Evolutionary conservation across 2,888 invertebrate species (phyloP).

Genomic region (Cantharis rustica): DNA sequence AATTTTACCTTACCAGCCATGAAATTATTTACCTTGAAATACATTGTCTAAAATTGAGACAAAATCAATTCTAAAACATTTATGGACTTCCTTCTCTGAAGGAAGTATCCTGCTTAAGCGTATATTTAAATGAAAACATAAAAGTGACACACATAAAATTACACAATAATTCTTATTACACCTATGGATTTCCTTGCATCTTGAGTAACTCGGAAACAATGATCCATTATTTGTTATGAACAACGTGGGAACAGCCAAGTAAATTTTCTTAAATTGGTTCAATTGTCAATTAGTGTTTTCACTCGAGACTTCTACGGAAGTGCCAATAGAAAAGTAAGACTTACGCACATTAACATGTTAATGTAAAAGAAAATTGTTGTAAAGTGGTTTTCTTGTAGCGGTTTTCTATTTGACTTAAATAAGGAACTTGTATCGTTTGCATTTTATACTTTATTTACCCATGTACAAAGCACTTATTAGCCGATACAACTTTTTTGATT

Average conservation of each 20-base stretch:
- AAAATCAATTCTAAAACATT: background rate
- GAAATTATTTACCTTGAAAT: background rate
- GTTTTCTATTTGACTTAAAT: background rate
- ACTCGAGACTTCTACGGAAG: conserved; percentile 12
- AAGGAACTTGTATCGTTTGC: background rate
- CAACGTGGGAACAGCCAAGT: background rate
- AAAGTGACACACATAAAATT: background rate
- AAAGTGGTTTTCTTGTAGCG: background rate
- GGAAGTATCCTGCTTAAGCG: background rate
- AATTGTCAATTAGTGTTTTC: conserved; percentile 6
- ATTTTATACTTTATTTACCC: background rate
- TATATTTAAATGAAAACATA: background rate
- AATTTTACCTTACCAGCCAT: background rate
- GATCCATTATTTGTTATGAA: background rate
- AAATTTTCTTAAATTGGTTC: background rate
- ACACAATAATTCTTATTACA: background rate
- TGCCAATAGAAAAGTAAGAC: conserved; percentile 1
- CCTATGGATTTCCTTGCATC: background rate
- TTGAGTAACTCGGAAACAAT: background rate
- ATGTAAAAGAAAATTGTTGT: conserved; percentile 7
- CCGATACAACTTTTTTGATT: background rate
- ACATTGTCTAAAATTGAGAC: background rate
- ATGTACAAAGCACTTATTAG: background rate
- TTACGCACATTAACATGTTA: conserved; percentile 4
- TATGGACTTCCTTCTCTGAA: background rate